Conservation (phyloP, 2,888 invertebrate species). For the Acanthosepion pharaonis region DNA sequence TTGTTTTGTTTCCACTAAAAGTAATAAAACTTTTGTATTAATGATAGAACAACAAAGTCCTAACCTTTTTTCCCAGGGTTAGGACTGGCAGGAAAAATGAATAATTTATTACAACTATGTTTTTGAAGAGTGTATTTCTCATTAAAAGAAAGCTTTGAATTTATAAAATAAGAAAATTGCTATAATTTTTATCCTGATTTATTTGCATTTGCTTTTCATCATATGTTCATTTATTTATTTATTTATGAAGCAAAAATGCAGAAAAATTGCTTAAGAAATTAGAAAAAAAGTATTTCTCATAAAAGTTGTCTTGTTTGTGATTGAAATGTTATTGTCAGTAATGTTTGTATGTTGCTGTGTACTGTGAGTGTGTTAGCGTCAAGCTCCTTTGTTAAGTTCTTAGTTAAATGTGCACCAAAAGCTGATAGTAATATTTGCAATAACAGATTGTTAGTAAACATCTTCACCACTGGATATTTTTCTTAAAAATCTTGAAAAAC, state of each 20-base stretch:
- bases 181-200: background rate
- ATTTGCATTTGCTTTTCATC: background rate
- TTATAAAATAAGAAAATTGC: background rate
- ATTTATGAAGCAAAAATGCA: background rate
- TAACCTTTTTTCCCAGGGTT: no score
- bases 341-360: background rate
- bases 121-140: background rate
- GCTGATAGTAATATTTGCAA: constrained; percentile 34
- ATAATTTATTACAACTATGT: background rate
- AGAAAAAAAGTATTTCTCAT: background rate
- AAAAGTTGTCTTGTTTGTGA: constrained; percentile 33
- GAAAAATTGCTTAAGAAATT: background rate
- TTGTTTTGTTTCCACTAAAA: no score
- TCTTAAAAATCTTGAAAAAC: background rate
- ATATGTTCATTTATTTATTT: background rate
- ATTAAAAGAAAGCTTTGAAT: background rate
- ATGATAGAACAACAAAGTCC: no score
- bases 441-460: background rate
- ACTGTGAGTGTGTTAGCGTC: background rate
- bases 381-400: background rate
- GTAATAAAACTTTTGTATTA: no score
- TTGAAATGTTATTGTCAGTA: constrained; percentile 20
- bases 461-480: background rate
- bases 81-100: background rate
- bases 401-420: constrained; percentile 46